Conservation (phyloP, 1,140 invertebrate genomes). For the Cataglyphis hispanica region DNA sequence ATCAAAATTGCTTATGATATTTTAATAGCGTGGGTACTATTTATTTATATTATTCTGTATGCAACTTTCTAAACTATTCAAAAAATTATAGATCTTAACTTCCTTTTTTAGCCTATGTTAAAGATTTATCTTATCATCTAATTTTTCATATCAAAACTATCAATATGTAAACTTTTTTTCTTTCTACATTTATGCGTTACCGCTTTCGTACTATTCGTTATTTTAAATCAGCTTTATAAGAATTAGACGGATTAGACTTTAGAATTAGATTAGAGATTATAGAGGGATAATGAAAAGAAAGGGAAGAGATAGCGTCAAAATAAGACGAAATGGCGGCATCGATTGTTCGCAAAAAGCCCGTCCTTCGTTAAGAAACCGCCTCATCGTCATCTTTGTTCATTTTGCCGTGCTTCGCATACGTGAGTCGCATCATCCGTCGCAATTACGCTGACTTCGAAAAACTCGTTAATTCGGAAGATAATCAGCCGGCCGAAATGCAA, state of each 20-base stretch:
- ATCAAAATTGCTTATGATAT: slow-evolving; percentile 40
- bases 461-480: slow-evolving; percentile 58
- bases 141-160: background rate
- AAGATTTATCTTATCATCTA: background rate
- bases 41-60: background rate
- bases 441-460: slow-evolving; percentile 39
- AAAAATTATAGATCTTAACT: background rate
- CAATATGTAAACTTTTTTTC: background rate
- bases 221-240: slow-evolving; percentile 7
- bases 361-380: slow-evolving; percentile 65
- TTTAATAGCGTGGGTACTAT: background rate
- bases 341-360: slow-evolving; percentile 64
- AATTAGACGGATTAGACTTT: too few relatives aligned
- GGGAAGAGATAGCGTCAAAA: slow-evolving; percentile 4
- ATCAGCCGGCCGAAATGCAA: slow-evolving; percentile 61
- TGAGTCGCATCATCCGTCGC: slow-evolving; percentile 57
- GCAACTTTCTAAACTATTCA: background rate
- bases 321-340: background rate
- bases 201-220: slow-evolving; percentile 21
- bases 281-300: background rate
- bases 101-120: background rate
- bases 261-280: too few relatives aligned
- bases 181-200: background rate
- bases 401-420: slow-evolving; percentile 52
- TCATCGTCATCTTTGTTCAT: slow-evolving; percentile 50